phyloP scores from a whole-genome alignment of 2,113 vertebrate genomes.

The Scartelaos histophorus region DNA sequence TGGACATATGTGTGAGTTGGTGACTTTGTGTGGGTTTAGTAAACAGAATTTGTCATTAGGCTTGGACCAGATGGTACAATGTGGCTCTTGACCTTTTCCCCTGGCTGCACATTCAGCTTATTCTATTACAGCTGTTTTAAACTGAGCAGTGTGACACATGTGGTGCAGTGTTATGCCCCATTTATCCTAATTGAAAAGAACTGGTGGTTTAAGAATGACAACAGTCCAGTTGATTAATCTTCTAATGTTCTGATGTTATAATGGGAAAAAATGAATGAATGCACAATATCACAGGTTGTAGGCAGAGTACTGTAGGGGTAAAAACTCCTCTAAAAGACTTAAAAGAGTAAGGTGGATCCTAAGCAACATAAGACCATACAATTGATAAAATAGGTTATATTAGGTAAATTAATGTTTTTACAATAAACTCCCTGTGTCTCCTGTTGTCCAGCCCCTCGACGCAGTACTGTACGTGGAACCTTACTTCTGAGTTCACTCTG shows the following conservation, averaged over 20 bases:
- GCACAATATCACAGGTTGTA: too few relatives aligned
- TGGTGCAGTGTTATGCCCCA: background rate
- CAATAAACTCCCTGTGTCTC: background rate
- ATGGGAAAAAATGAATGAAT: background rate
- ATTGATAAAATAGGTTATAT: too few relatives aligned
- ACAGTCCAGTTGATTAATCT: background rate
- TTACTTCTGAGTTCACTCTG: conserved; percentile 7
- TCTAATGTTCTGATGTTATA: background rate
- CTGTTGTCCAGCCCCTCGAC: background rate
- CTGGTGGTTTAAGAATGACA: background rate
- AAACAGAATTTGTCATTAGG: conserved; percentile 32
- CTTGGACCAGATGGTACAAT: conserved; percentile 22
- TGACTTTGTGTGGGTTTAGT: conserved; percentile 23
- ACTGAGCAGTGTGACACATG: background rate
- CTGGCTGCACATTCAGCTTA: background rate
- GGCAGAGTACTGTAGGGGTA: too few relatives aligned
- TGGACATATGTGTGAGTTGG: conserved; percentile 6
- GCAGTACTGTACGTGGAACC: background rate
- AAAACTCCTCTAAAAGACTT: too few relatives aligned
- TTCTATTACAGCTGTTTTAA: conserved; percentile 9
- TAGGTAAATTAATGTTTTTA: too few relatives aligned
- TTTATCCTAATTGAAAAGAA: background rate
- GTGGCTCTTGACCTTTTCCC: conserved; percentile 11
- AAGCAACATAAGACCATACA: too few relatives aligned
- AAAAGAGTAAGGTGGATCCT: too few relatives aligned